phyloP scores from a whole-genome alignment of 2,113 vertebrate genomes.

The Melanotaenia duboulayi region DNA sequence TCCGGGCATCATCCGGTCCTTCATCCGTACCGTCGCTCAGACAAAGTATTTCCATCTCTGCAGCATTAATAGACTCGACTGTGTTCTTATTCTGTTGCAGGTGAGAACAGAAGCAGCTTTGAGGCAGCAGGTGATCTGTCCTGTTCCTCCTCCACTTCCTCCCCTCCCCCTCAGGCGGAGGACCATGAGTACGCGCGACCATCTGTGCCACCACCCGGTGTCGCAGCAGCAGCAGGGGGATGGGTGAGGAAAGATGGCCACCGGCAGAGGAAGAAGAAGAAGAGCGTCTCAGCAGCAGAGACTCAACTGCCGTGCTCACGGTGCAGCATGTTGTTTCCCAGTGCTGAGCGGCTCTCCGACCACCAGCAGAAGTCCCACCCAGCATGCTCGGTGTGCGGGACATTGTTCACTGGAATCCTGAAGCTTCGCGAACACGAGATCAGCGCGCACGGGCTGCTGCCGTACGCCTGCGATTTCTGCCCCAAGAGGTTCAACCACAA shows the following conservation, averaged over 20 bases:
- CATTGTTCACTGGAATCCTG: constrained; percentile 24
- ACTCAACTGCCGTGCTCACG: neutral
- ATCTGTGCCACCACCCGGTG: neutral
- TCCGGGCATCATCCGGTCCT: no score
- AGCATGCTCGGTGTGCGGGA: constrained; percentile 25
- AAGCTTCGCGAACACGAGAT: constrained; percentile 49
- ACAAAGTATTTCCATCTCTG: no score
- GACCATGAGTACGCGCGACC: constrained; percentile 55
- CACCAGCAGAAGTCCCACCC: constrained; percentile 55
- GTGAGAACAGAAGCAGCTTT: neutral
- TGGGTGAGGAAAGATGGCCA: neutral
- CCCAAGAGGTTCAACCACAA: constrained; percentile 65
- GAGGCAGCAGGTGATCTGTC: neutral
- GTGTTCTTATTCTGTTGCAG: constrained; percentile 5
- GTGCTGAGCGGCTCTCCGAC: constrained; percentile 29
- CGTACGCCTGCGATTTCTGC: constrained; percentile 67
- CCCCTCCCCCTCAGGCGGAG: neutral
- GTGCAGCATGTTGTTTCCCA: constrained; percentile 61
- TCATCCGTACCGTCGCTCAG: no score
- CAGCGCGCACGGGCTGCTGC: constrained; percentile 50
- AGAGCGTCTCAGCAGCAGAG: neutral
- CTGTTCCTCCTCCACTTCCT: neutral
- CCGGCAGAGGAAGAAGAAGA: fast-evolving
- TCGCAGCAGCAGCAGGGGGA: fast-evolving
- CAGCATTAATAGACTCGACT: no score